Evolutionary conservation across 1,140 invertebrate genomes (phyloP), one percentile per base, ranked within the genome.

Genomic region (Drosophila parabipectinata): DNA sequence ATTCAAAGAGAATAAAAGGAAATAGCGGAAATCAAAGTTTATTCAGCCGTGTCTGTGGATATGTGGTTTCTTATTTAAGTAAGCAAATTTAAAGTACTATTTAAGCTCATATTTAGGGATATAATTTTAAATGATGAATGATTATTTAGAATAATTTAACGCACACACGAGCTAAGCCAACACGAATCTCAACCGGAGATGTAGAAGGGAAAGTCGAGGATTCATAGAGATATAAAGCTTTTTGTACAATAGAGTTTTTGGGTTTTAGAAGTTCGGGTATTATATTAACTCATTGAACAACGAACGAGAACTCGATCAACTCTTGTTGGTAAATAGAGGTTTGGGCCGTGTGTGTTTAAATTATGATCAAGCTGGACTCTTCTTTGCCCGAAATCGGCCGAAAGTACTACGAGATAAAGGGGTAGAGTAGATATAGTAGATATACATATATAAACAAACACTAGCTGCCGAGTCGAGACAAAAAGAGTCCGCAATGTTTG

Each of bases 61-160:
- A 69, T 26, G 37, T 57, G 41, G 39, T 53, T 73, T 44, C 28
- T 39, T 79, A 74, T 81, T 85, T 87, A 76, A 72, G 47, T 83
- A 87, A 82, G 71, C 82, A 60, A 59, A 44, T 64, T 62, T 66
- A 76, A 56, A 76, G 60, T 74, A 56, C 63, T 64, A 72, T 51
- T 56, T 72, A 68, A 55, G 74, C 58, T 77, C 41, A 32, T 57
- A 74, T 79, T 87, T 88, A 87, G 68, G 52, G 54, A 18, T 41
- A 69, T 63, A 64, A 77, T 69, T 82, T 87, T 87, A 69, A 53
- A 60, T 51, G 51, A 73, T 71, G 45, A 44, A 28, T 28, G 26
- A 28, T 28, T 89, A 87, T 90, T 93, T 92, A 92, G 14, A 90
- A 92, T 92, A 93, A 92, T 93, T 92, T 88, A 90, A 81, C n/a